Base-by-base conservation (phyloP, 2,888 invertebrate genomes). In the Hipparchia semele region DNA sequence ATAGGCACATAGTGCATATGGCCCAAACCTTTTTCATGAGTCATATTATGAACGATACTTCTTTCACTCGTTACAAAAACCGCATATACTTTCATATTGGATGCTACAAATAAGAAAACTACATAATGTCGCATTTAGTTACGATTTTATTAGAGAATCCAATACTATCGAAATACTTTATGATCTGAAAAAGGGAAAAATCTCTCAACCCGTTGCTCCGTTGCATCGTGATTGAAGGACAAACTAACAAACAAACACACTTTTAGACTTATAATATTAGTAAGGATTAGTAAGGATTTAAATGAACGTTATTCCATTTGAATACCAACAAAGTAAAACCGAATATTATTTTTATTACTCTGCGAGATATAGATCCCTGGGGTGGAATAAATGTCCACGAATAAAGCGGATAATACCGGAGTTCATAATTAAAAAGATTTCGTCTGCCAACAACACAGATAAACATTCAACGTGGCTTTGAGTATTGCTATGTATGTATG, bases 1-100 rank as follows among this genome's bases (percentile, higher is more conserved):
- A 91, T 91, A 81, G 87, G 73, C 73, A 73, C 76, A 74, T 71
- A 76, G 79, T 77, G 83, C 80, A 81, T 61, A 62, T 62, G 39
- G 81, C 79, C 68, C 73, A 71, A 75, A 75, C 75, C 75, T 76
- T 75, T 76, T 59, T 75, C 65, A 56, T 6, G 5, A 4, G 5
- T 12, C 54, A 46, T 60, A 58, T 70, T 62, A 51, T 1, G 10
- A 59, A 33, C n/a, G 9, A 1, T 46, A n/a, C n/a, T 51, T 64
- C 33, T 64, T 51, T 53, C 53, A 51, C 10, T 3, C 13, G 2
- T 33, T 2, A 59, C 59, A 2, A 2, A 59, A 53, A 53, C 46
- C 46, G 6, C 46, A 46, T 46, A 6, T 46, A 39, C 39, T 39
- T 39, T 39, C 2, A 39, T 4, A 39, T 39, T 39, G 39, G 2